A percentile compares a stretch with the other conserved stretches of the same genome.
These are phyloP conservation scores for Drosophila carrolli DNA, from an alignment of 1,140 invertebrate genomes.

Conservation along the genomic window DNA sequence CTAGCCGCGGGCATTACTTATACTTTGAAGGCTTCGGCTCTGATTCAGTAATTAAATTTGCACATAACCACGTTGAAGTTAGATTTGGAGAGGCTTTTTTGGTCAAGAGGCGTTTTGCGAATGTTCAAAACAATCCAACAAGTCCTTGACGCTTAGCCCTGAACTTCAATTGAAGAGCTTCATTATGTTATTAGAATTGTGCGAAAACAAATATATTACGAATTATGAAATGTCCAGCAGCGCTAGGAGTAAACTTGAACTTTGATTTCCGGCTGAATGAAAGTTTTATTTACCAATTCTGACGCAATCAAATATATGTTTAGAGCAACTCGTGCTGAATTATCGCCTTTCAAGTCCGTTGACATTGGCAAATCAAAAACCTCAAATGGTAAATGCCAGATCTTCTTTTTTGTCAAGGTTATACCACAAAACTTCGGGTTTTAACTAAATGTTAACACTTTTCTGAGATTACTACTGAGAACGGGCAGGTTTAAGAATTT, in stretches of 20 bases:
- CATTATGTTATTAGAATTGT: slow-evolving; percentile 24
- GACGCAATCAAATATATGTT: slow-evolving; percentile 12
- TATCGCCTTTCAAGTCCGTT: slow-evolving; percentile 19
- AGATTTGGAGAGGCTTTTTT: slow-evolving; percentile 32
- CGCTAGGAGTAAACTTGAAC: slow-evolving; percentile 28
- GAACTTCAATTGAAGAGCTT: slow-evolving; percentile 42
- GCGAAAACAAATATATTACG: slow-evolving; percentile 16
- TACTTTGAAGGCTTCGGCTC: slow-evolving; percentile 27
- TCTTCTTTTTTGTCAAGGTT: slow-evolving; percentile 5
- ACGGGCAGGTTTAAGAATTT: no score
- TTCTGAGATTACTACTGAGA: no score
- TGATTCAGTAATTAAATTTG: slow-evolving; percentile 75
- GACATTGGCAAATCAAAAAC: slow-evolving; percentile 15
- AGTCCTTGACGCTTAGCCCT: slow-evolving; percentile 43
- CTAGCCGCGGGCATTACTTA: slow-evolving; percentile 25
- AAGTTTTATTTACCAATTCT: slow-evolving; percentile 17
- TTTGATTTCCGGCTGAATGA: slow-evolving; percentile 26
- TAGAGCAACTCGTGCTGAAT: neutral
- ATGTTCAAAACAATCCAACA: slow-evolving; percentile 33
- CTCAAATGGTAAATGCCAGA: neutral
- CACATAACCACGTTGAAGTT: slow-evolving; percentile 43
- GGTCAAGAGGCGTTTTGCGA: slow-evolving; percentile 16
- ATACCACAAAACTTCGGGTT: neutral
- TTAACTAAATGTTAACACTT: neutral
- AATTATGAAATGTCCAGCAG: slow-evolving; percentile 18